phyloP scores from a whole-genome alignment of 2,113 vertebrate genomes.

The Oryzias javanicus region DNA sequence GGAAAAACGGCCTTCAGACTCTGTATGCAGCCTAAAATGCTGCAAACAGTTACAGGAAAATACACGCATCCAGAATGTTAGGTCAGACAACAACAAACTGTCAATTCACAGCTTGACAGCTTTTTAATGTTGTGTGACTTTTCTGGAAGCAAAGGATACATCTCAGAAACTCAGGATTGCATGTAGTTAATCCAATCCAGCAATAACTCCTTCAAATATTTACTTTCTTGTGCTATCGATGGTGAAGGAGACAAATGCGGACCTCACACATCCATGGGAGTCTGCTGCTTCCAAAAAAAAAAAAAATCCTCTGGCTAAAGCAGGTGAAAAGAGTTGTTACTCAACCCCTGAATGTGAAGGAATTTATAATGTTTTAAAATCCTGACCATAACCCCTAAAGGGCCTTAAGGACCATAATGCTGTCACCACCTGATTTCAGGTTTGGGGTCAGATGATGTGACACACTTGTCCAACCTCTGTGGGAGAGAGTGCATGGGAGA shows the following conservation, averaged over 20 bases:
- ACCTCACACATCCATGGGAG: slow-evolving; percentile 56
- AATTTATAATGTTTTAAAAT: slow-evolving; percentile 52
- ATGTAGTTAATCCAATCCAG: slow-evolving; percentile 57
- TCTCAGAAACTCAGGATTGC: slow-evolving; percentile 54
- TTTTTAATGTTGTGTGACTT: slow-evolving; percentile 68
- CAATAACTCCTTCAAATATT: slow-evolving; percentile 69
- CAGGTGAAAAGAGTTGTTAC: slow-evolving; percentile 57
- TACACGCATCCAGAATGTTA: neutral
- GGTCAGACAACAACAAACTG: slow-evolving; percentile 32
- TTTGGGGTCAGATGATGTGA: slow-evolving; percentile 24
- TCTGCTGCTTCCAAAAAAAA: slow-evolving; percentile 3
- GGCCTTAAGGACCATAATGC: slow-evolving; percentile 51
- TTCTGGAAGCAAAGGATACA: slow-evolving; percentile 52
- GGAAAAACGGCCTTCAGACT: neutral
- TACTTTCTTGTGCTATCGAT: slow-evolving; percentile 43
- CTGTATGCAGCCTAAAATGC: neutral
- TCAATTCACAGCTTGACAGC: slow-evolving; percentile 61
- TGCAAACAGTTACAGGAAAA: slow-evolving; percentile 11
- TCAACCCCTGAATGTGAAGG: slow-evolving; percentile 25
- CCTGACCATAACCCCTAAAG: slow-evolving; percentile 34
- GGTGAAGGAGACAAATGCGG: slow-evolving; percentile 50
- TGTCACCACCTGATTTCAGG: slow-evolving; percentile 60
- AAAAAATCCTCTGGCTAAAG: slow-evolving; percentile 7
- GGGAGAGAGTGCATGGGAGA: slow-evolving; percentile 61
- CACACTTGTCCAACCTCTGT: slow-evolving; percentile 35